Evolutionary conservation across 2,888 invertebrate species (phyloP), one percentile per base, ranked within the genome.

Genomic region (Mylabris sibirica): DNA sequence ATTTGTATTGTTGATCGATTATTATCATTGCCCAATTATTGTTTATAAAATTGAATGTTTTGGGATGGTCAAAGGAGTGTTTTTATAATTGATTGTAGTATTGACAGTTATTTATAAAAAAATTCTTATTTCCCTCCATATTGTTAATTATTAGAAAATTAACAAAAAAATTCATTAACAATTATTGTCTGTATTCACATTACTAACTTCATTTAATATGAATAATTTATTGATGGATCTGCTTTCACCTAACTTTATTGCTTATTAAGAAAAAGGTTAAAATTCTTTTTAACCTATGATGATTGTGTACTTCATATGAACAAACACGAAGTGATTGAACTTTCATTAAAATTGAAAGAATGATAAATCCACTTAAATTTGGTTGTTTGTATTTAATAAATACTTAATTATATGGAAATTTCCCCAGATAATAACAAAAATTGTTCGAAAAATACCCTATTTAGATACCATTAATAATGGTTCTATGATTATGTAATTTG

Each of bases 61-160:
- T 49, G 63, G 69, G 69, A 69, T 63, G 35, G 69, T 64, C 64
- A 60, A 61, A 64, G 69, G 69, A 60, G 69, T 69, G 69, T 53
- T 30, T 59, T 26, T 44, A 64, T 66, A 66, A 66, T 69, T 69
- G 66, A 66, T 69, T 66, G 57, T 66, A 30, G 30, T 30, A 66
- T 1, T 6, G 0, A 17, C 12, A 20, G 9, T 11, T 9, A 49
- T 49, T 20, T 20, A 49, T 9, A 49, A 49, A 20, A 20, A 20
- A 20, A 20, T 24, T 26, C 14, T 26, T 26, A 6, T 22, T 53
- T 8, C 11, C 5, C 1, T 53, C 11, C 2, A 3, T 57, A 26
- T 57, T 26, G 57, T 26, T 5, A 26, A 12, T 53, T 53, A 53
- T 53, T 24, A 12, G 5, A 22, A 20, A 9, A 53, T 53, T 22